A percentile compares a stretch with the other conserved stretches of the same genome.
These are phyloP conservation scores for Uromys caudimaculatus DNA, from an alignment of 2,797 vertebrate species.

Conservation along the genomic window DNA sequence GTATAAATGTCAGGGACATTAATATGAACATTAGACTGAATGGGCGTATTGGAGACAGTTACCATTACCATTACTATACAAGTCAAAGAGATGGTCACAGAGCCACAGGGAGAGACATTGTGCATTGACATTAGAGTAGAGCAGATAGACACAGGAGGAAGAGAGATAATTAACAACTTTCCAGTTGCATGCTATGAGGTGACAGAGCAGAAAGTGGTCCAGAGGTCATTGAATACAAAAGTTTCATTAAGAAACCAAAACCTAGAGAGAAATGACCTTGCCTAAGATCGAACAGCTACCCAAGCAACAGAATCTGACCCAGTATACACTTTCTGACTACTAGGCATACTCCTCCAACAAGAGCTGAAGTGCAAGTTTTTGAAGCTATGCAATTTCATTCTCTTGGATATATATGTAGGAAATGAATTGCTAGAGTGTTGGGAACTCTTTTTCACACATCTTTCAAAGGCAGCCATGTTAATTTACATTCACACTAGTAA, in stretches of 20 bases:
- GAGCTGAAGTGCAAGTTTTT: not conserved
- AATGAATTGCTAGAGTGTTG: not conserved
- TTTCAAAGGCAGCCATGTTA: not conserved
- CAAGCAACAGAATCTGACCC: not conserved
- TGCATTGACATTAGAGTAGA: not conserved
- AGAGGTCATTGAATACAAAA: not conserved
- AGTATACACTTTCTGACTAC: not conserved
- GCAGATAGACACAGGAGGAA: not conserved
- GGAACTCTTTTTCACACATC: not conserved
- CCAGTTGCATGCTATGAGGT: not conserved
- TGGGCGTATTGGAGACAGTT: not conserved
- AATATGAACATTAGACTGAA: not conserved
- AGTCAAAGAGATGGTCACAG: not conserved
- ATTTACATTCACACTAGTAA: not conserved
- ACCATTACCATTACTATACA: not conserved
- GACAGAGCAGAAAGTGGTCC: not conserved
- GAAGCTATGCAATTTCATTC: not conserved
- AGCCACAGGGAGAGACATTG: not conserved
- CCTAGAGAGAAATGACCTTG: not conserved
- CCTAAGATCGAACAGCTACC: not conserved
- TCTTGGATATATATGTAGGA: not conserved
- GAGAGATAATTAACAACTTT: slow-evolving; percentile 4
- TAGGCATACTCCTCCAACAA: not conserved
- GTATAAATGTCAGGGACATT: not conserved
- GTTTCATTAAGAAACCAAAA: slow-evolving; percentile 35